These are phyloP conservation scores for Erannis defoliaria DNA, from an alignment of 2,888 invertebrate species.

Conservation along the genomic window DNA sequence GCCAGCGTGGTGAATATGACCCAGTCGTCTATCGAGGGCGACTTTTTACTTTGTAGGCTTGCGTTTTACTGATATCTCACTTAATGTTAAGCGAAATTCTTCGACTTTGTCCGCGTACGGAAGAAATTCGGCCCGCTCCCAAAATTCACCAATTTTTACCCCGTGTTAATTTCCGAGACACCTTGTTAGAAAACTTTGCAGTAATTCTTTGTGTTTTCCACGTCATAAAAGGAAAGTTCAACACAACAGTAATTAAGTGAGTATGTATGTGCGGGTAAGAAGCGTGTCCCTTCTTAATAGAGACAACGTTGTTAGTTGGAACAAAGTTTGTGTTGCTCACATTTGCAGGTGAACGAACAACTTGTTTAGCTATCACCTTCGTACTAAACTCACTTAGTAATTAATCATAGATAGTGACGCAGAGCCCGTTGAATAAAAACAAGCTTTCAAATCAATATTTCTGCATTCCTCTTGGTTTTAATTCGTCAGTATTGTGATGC, in stretches of 20 bases:
- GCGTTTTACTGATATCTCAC: no score
- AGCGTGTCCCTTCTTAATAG: conserved; percentile 4
- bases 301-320: conserved; percentile 16
- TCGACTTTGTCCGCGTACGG: no score
- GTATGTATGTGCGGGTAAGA: conserved; percentile 8
- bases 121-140: no score
- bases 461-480: no score
- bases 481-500: no score
- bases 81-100: no score
- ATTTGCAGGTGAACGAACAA: neutral
- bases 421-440: neutral
- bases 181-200: neutral
- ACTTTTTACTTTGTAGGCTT: no score
- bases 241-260: conserved; percentile 26
- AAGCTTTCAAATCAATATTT: no score
- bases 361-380: neutral
- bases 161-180: neutral
- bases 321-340: neutral
- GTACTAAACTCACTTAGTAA: no score
- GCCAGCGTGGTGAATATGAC: no score
- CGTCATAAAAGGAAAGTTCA: conserved; percentile 14
- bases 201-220: conserved; percentile 2
- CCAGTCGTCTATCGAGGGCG: no score
- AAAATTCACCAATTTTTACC: no score
- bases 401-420: neutral